Evolutionary conservation across 1,140 invertebrate species (phyloP).

Genomic region (Lerema accius): DNA sequence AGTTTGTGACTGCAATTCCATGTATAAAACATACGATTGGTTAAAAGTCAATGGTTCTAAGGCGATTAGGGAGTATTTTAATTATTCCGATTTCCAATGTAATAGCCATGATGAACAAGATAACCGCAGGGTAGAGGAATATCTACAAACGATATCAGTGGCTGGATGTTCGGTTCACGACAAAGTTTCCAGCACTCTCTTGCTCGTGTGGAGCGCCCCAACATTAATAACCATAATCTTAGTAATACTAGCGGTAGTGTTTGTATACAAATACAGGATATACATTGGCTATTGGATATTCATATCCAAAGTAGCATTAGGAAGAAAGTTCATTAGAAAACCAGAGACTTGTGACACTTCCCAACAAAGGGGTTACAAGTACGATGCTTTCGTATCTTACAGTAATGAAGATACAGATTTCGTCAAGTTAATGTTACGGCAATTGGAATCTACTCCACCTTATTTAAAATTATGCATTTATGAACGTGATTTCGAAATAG

Average conservation of each 20-base stretch:
- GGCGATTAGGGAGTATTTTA: constrained; percentile 55
- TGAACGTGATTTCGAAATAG: constrained; percentile 86
- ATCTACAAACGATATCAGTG: constrained; percentile 62
- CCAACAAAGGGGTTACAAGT: constrained; percentile 78
- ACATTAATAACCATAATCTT: constrained; percentile 55
- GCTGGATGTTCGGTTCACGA: constrained; percentile 57
- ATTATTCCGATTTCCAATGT: constrained; percentile 61
- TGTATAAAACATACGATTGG: constrained; percentile 71
- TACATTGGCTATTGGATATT: constrained; percentile 84
- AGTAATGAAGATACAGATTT: constrained; percentile 85
- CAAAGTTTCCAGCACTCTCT: constrained; percentile 61
- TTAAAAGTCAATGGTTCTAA: constrained; percentile 60
- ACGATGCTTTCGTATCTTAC: constrained; percentile 88
- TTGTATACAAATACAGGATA: constrained; percentile 71
- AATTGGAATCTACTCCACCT: constrained; percentile 83
- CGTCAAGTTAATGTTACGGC: constrained; percentile 82
- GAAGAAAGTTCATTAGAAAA: constrained; percentile 68
- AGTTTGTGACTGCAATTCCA: constrained; percentile 80
- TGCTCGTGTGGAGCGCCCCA: constrained; percentile 65
- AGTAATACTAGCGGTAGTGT: constrained; percentile 19
- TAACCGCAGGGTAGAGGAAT: constrained; percentile 64
- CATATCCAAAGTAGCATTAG: constrained; percentile 75
- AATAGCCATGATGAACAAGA: constrained; percentile 75
- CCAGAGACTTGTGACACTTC: constrained; percentile 42
- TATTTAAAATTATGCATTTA: constrained; percentile 85